Percentiles rank a stretch among this genome's conserved stretches.
These are phyloP conservation scores for Glaucopsyche alexis DNA, from an alignment of 2,888 invertebrate genomes.

Conservation along the genomic window DNA sequence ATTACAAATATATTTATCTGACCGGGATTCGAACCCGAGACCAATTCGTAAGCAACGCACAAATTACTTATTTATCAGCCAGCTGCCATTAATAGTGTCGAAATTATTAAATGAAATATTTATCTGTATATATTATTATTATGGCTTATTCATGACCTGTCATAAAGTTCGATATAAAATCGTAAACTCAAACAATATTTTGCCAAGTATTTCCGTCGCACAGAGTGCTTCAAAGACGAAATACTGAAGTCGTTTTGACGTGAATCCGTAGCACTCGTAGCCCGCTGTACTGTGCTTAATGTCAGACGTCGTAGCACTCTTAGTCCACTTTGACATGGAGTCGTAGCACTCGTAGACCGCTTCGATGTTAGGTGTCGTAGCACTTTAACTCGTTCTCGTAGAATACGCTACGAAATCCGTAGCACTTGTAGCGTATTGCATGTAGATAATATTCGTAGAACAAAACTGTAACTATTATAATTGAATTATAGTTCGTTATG, in stretches of 20 bases:
- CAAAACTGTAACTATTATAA: no score
- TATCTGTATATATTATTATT: neutral
- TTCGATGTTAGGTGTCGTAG: constrained; percentile 6
- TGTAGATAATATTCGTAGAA: neutral
- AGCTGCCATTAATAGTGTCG: no score
- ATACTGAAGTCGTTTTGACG: neutral
- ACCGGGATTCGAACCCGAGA: no score
- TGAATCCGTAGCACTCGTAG: neutral
- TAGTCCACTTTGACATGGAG: constrained; percentile 6
- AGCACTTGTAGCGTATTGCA: neutral
- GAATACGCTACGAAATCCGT: neutral
- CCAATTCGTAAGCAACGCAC: no score
- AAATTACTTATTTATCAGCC: no score
- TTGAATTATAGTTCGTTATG: neutral
- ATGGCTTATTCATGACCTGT: neutral
- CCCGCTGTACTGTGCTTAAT: neutral
- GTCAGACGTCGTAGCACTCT: neutral
- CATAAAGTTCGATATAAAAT: neutral
- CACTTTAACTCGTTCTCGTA: neutral
- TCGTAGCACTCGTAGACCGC: constrained; percentile 16
- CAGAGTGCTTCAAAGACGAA: neutral
- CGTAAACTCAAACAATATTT: neutral
- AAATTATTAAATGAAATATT: no score
- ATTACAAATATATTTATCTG: no score
- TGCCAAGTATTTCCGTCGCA: neutral